A percentile compares a stretch with the other conserved stretches of the same genome.
phyloP scores from a whole-genome alignment of 2,113 vertebrate genomes.

The Sus scrofa region DNA sequence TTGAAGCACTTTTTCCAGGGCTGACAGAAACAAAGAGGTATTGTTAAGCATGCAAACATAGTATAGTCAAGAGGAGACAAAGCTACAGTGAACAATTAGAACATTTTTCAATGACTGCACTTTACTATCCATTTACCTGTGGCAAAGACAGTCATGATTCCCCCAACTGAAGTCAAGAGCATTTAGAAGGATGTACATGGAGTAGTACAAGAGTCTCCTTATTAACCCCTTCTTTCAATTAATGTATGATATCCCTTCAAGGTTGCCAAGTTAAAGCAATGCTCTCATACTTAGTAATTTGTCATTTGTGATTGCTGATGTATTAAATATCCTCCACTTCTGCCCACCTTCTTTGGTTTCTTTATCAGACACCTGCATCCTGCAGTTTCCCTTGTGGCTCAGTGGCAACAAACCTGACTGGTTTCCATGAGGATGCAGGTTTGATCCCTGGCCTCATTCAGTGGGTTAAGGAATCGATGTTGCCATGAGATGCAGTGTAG shows the following conservation, averaged over 20 bases:
- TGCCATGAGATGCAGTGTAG: too few species aligned
- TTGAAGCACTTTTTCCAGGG: not conserved
- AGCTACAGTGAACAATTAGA: not conserved
- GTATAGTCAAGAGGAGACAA: not conserved
- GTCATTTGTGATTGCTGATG: not conserved
- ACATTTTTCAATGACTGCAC: not conserved
- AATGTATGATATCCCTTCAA: not conserved
- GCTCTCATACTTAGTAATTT: not conserved
- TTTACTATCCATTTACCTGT: not conserved
- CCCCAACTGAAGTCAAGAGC: not conserved
- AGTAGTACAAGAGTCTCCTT: not conserved
- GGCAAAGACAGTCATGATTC: not conserved
- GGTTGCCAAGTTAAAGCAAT: not conserved
- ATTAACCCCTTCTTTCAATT: not conserved
- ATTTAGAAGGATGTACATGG: not conserved
- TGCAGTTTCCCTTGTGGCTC: not conserved
- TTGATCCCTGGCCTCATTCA: too few species aligned
- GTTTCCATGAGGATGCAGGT: too few species aligned
- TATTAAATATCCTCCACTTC: not conserved
- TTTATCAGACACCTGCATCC: not conserved
- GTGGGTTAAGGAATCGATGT: too few species aligned
- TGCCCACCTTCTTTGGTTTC: not conserved
- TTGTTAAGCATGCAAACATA: not conserved
- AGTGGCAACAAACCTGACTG: too few species aligned
- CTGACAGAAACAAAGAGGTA: not conserved